Evolutionary conservation across 2,797 vertebrate genomes (phyloP).

Genomic region (Phaenicophaeus curvirostris): DNA sequence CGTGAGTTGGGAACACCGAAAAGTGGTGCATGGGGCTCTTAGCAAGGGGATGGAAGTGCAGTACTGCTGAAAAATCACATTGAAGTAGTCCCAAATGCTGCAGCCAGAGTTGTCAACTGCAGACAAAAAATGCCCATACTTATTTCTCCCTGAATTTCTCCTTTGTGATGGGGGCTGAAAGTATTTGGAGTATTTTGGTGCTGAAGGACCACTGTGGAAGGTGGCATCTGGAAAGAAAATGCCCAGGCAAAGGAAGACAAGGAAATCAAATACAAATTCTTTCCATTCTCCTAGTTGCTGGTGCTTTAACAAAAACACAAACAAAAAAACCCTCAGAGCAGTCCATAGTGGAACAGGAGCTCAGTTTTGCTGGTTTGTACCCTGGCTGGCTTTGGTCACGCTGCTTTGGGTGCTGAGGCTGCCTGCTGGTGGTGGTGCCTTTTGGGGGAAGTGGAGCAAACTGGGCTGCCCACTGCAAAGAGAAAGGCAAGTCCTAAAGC

Average conservation of each 20-base stretch:
- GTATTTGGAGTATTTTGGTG: not conserved
- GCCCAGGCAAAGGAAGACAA: not conserved
- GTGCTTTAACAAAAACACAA: not conserved
- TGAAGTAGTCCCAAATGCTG: not conserved
- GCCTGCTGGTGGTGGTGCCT: not conserved
- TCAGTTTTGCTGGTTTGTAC: not conserved
- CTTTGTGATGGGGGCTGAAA: not conserved
- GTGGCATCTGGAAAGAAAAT: not conserved
- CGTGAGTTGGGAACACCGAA: not conserved
- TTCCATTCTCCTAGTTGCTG: constrained; percentile 2
- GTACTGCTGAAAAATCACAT: not conserved
- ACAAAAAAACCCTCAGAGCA: not conserved
- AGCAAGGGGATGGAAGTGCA: not conserved
- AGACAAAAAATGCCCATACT: rapidly evolving
- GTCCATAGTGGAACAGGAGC: not conserved
- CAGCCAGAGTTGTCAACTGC: not conserved
- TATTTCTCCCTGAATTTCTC: not conserved
- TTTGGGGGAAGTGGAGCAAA: not conserved
- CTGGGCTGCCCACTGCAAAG: not conserved
- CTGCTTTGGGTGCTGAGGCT: not conserved
- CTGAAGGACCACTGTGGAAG: not conserved
- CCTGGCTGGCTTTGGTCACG: not conserved
- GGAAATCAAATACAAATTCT: not conserved
- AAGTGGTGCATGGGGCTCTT: not conserved
- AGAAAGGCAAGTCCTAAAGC: not conserved